Percentiles rank a stretch among this genome's conserved stretches.
Conservation (phyloP, 2,797 vertebrate species). For the Crocodylus rhombifer region DNA sequence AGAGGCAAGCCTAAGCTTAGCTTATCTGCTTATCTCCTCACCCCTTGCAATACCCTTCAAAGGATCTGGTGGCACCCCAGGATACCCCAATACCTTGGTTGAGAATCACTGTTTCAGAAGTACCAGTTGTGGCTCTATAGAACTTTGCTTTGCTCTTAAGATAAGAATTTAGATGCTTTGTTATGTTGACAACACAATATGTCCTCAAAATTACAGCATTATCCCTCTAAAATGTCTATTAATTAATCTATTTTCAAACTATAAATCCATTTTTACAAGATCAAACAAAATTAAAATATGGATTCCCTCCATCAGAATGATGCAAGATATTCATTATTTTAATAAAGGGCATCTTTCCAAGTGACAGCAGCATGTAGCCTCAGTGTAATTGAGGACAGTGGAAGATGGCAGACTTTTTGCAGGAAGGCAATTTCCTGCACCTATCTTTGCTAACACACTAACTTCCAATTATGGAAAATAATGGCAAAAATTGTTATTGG, state of each 20-base stretch:
- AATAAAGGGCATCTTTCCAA: background rate
- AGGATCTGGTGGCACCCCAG: too few species aligned
- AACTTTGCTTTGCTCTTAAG: background rate
- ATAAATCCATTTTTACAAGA: too few species aligned
- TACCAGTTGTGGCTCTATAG: background rate
- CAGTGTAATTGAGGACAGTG: background rate
- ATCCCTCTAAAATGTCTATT: background rate
- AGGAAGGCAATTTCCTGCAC: background rate
- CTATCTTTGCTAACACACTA: background rate
- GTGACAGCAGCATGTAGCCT: background rate
- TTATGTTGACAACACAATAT: background rate
- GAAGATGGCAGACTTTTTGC: background rate
- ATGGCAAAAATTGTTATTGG: background rate
- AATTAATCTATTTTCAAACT: constrained; percentile 35
- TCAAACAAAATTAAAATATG: background rate
- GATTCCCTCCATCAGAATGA: too few species aligned
- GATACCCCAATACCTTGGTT: too few species aligned
- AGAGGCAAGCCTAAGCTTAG: too few species aligned
- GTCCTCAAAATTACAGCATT: background rate
- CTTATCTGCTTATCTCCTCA: too few species aligned
- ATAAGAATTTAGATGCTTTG: background rate
- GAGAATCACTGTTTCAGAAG: background rate
- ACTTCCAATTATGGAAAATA: background rate
- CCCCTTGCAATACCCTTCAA: too few species aligned
- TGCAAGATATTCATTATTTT: background rate